Base-by-base conservation (phyloP, 1,140 invertebrate species). In the Drosophila nannoptera region DNA sequence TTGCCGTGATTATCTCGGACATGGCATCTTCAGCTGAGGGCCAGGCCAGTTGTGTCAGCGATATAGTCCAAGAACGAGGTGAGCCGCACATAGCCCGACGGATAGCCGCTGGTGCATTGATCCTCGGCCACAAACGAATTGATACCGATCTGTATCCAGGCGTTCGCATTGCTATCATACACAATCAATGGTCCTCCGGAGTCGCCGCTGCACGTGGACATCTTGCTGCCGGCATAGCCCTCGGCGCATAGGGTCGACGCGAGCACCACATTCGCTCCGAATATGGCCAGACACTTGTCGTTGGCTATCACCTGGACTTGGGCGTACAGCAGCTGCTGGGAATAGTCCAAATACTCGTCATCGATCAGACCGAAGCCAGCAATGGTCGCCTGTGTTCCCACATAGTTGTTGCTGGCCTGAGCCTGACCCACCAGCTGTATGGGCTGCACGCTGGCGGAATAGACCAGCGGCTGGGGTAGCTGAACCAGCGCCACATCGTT, bases 401-500 rank as follows among this genome's bases (percentile, higher is more conserved):
- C 70, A 42, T 78, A 89, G 16, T 5, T 77, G 38, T 74, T 74
- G 12, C 38, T 46, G 4, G 22, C 45, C 55, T 78, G 53, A 0
- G 59, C 16, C 8, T 32, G 12, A 0, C 73, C 12, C 4, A 89
- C 84, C 68, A 89, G 36, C 12, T 59, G 33, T 8, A 89, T 89
- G 29, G 88, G 71, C 7, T 81, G 74, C 7, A 89, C 68, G 9
- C 0, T 67, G 2, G 7, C 61, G 12, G 89, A 88, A 32, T 91
- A 90, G 22, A 61, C 72, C 16, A 92, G 82, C 3, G 87, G 64
- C 49, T 75, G 56, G 0, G 90, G 90, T 14, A 93, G 77, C 68
- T 90, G 81, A 11, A 93, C 87, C n/a, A 93, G 65, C 5, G 92
- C 91, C 35, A 93, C 90, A 87, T 93, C 92, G 72, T 92, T 91